These are phyloP conservation scores for Rhynchotus rufescens DNA, from an alignment of 2,797 vertebrate species.

Conservation along the genomic window DNA sequence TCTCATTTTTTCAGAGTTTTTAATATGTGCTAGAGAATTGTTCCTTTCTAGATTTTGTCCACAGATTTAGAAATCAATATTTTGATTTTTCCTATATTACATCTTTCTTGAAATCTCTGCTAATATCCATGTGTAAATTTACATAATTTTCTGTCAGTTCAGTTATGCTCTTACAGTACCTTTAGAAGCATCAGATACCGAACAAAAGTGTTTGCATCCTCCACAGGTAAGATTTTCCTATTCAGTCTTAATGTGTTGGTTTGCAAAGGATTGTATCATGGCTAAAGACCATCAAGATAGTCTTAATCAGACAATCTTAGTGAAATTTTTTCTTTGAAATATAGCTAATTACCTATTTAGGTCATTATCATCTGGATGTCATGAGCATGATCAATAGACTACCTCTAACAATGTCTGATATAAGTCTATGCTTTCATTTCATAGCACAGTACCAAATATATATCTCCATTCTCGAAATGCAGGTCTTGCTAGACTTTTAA, in stretches of 20 bases:
- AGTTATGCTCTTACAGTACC: background rate
- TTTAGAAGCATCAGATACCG: background rate
- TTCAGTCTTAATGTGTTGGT: background rate
- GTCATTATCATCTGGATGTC: background rate
- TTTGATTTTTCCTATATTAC: background rate
- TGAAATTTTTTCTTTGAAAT: background rate
- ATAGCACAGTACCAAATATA: background rate
- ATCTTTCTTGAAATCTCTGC: background rate
- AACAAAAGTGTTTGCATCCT: background rate
- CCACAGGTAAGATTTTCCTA: background rate
- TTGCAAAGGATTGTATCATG: background rate
- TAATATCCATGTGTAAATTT: background rate
- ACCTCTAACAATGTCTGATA: background rate
- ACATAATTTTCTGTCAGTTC: rapidly evolving
- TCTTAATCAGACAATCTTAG: background rate
- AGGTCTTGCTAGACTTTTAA: background rate
- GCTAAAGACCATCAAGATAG: background rate
- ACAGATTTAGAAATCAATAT: background rate
- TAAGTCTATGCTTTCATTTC: background rate
- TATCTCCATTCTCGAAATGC: background rate
- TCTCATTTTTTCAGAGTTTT: background rate
- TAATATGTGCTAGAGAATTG: background rate
- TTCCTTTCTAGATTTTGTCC: background rate
- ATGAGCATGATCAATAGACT: background rate
- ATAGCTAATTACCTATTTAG: background rate